A percentile compares a stretch with the other conserved stretches of the same genome.
Conservation (phyloP, 2,888 invertebrate genomes). For the Sphecodes monilicornis region DNA sequence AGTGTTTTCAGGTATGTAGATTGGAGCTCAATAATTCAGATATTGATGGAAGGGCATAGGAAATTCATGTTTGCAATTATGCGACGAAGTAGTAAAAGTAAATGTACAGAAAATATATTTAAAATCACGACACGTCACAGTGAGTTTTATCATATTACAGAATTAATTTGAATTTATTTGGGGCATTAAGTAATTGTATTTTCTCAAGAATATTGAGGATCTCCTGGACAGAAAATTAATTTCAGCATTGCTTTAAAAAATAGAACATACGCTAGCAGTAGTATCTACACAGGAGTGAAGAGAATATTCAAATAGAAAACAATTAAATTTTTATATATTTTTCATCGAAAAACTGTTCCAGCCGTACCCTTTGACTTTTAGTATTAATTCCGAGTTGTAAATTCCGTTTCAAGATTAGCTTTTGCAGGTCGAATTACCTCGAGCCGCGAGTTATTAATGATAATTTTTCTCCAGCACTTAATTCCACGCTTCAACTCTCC, state of each 20-base stretch:
- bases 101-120: neutral
- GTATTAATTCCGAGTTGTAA: neutral
- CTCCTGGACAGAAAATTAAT: no score
- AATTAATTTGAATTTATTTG: no score
- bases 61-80: neutral
- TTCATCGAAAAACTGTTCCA: neutral
- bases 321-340: neutral
- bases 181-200: no score
- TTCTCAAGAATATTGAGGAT: no score
- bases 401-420: neutral
- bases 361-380: neutral
- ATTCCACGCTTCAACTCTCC: constrained; percentile 1
- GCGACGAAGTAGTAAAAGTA: neutral
- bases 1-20: neutral
- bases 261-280: no score
- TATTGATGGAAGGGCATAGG: neutral
- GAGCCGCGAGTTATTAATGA: neutral
- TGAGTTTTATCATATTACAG: no score
- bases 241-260: no score
- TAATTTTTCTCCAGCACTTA: constrained; percentile 2
- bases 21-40: neutral
- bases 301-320: no score
- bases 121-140: no score
- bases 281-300: no score
- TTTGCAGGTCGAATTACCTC: neutral